Evolutionary conservation across 1,140 invertebrate species (phyloP), one percentile per base, ranked within the genome.

Genomic region (Zaprionus ghesquierei): DNA sequence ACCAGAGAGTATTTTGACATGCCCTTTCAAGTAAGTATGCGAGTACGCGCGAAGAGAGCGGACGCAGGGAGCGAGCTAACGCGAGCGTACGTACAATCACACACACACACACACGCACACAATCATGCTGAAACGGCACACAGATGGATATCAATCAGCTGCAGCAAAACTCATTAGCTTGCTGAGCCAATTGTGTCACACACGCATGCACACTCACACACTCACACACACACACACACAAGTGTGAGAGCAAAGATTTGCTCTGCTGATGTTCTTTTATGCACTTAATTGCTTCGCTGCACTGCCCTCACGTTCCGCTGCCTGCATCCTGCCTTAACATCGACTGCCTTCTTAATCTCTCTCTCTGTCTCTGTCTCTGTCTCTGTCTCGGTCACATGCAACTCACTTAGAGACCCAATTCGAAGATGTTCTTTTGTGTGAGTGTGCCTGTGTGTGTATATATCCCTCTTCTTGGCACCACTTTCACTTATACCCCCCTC

Each of bases 121-220:
- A n/a, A n/a, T 23, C 5, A 18, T 29, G 56, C 25, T 31, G 5
- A 60, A 49, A 18, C 13, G 55, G 20, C 33, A 59, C 13, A 33
- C 76, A 79, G 58, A 69, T 38, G 38, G 44, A 82, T 60, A 75
- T 84, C 80, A 85, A 84, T 84, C 80, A 80, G 72, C 65, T 80
- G 73, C 80, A 82, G 81, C 68, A 63, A 77, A 85, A 75, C 81
- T 84, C 77, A 85, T 85, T 85, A 84, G 75, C 77, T 79, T 64
- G 23, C 60, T 60, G 73, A 65, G 69, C 76, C 71, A 84, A 84
- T 79, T 82, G 71, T 84, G 79, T 76, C 80, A 84, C 65, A 68
- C 76, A 69, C 15, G 12, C 59, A 58, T n/a, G n/a, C 22, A 51
- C 23, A 10, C 51, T 31, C 51, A 62, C 41, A 63, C 22, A 38